Evolutionary conservation across 1,140 invertebrate genomes (phyloP).

Genomic region (Coptotermes formosanus): DNA sequence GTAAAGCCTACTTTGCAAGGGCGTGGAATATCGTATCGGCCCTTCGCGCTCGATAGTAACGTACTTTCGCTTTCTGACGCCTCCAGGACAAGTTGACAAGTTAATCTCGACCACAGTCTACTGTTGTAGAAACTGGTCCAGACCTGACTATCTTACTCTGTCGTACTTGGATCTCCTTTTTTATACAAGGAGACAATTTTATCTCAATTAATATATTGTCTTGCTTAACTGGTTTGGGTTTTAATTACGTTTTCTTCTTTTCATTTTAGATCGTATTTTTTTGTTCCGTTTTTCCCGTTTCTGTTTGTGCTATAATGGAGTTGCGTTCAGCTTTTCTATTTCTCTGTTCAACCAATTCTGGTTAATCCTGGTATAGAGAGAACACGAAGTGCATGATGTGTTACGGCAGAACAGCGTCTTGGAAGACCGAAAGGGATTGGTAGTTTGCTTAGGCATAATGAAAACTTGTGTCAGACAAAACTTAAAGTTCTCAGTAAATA

Average conservation of each 20-base stretch:
- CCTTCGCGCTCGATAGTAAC: neutral
- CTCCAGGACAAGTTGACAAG: neutral
- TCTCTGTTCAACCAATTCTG: too few relatives aligned
- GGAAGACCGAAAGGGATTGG: too few relatives aligned
- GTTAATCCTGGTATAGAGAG: too few relatives aligned
- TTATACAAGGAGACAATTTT: conserved; percentile 5
- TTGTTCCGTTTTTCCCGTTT: neutral
- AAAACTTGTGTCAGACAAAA: too few relatives aligned
- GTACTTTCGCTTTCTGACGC: neutral
- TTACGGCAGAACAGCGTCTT: too few relatives aligned
- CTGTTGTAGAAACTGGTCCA: neutral
- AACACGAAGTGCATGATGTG: too few relatives aligned
- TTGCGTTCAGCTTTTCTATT: too few relatives aligned
- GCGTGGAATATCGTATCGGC: too few relatives aligned
- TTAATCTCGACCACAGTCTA: neutral
- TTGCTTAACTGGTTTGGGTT: neutral
- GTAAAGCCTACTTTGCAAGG: too few relatives aligned
- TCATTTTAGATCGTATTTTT: neutral
- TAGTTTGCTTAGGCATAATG: too few relatives aligned
- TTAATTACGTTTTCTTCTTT: neutral
- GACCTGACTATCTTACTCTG: neutral
- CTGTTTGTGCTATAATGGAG: too few relatives aligned
- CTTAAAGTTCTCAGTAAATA: too few relatives aligned
- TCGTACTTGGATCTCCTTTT: neutral
- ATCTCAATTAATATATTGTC: conserved; percentile 6